Conservation (phyloP, 2,113 vertebrate genomes). For the Callipepla californica region DNA sequence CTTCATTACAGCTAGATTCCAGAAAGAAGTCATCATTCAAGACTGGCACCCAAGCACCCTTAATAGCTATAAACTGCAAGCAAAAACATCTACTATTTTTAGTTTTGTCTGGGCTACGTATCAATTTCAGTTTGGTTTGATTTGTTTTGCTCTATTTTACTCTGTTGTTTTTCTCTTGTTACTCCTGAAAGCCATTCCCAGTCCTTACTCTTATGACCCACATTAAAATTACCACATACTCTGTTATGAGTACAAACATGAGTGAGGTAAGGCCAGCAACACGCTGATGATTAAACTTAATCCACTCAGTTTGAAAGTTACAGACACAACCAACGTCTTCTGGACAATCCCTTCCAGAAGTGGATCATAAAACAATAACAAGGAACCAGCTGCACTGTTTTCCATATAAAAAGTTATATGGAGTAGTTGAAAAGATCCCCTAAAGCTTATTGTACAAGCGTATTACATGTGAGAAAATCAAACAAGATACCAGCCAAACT, state of each 20-base stretch:
- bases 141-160: constrained; percentile 40
- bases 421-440: constrained; percentile 1
- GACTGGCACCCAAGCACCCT: constrained; percentile 10
- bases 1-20: not conserved
- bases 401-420: not conserved
- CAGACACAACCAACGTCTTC: not conserved
- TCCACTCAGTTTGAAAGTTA: not conserved
- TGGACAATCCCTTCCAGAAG: not conserved
- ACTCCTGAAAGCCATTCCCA: constrained; percentile 30
- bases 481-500: not conserved
- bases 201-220: constrained; percentile 7
- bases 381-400: not conserved
- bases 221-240: constrained; percentile 45
- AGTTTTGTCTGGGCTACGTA: not conserved
- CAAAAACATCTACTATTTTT: constrained; percentile 46
- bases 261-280: constrained; percentile 12
- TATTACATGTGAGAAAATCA: not conserved
- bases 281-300: constrained; percentile 32
- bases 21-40: not conserved
- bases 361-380: not conserved
- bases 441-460: not conserved
- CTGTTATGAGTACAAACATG: constrained; percentile 32
- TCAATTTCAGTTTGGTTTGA: constrained; percentile 26
- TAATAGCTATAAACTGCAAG: not conserved
- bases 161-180: constrained; percentile 26